Percentiles rank a stretch among this genome's conserved stretches.
Evolutionary conservation across 2,797 vertebrate species (phyloP).

Genomic region (Heliangelus exortis): DNA sequence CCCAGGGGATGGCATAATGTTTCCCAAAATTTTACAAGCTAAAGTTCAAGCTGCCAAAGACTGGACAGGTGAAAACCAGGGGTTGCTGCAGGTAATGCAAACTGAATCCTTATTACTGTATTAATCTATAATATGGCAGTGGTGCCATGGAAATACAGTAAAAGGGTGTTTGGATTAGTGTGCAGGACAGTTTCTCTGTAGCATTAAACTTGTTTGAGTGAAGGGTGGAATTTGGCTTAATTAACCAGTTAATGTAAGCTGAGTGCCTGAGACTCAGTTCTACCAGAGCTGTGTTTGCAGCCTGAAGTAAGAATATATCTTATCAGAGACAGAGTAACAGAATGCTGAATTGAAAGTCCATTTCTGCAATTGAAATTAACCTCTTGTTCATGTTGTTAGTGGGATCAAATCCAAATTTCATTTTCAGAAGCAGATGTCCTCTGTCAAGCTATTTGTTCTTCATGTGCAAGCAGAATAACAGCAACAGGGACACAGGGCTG

Average conservation of each 20-base stretch:
- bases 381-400: neutral
- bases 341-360: neutral
- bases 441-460: fast-evolving
- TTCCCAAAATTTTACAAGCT: neutral
- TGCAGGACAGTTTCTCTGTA: fast-evolving
- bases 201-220: neutral
- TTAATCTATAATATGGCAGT: neutral
- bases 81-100: neutral
- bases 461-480: fast-evolving
- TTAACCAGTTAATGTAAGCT: neutral
- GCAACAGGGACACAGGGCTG: neutral
- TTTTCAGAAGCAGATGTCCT: neutral
- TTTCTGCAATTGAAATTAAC: neutral
- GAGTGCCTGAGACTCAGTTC: neutral
- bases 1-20: neutral
- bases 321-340: neutral
- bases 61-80: neutral
- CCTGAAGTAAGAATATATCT: neutral
- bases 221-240: neutral
- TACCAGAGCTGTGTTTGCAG: neutral
- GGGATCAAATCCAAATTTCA: neutral
- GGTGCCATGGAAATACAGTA: fast-evolving
- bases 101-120: neutral
- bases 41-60: neutral
- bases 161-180: neutral